Base-by-base conservation (phyloP, 1,140 invertebrate species). In the Orius insidiosus region DNA sequence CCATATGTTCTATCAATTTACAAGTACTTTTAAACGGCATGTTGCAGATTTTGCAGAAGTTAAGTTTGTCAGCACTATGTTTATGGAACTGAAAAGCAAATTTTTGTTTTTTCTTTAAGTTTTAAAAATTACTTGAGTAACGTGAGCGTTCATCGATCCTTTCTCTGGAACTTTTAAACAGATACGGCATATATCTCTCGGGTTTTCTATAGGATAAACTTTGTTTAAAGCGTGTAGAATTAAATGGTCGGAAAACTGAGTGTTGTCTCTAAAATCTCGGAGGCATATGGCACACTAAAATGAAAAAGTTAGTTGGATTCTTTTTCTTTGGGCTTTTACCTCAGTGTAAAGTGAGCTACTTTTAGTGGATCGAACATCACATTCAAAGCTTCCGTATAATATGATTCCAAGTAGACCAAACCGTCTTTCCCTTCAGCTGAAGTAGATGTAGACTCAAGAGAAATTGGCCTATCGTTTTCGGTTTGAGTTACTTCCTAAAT, bases 181-280 rank as follows among this genome's bases (percentile, higher is more conserved):
- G 15, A 15, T 15, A 14, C 6, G 47, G 38, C 40, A 52, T n/a
- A 38, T 32, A 19, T 38, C 18, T 48, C 30, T 50, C 14, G 13
- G 38, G 52, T 45, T 31, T 43, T 11, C 19, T 38, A 46, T 30
- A 45, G 19, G 54, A 59, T 65, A 64, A 10, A 57, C 59, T 18
- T 56, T 59, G 31, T 63, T 60, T 34, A 66, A 62, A 4, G 62
- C 59, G 57, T 86, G 82, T 5, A 60, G 63, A 38, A 76, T 73
- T 48, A 84, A 59, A 59, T 86, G 82, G 6, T 68, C 66, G 68
- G 79, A 75, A 1, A 85, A 65, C 37, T 72, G 65, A 1, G 70
- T 68, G 65, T 77, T 72, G 43, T 74, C 68, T 49, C 64, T 57
- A 56, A 73, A 70, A 15, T 62, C 59, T 50, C 68, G 51, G 57